Conservation (phyloP, 2,888 invertebrate genomes). For the Agapostemon virescens region DNA sequence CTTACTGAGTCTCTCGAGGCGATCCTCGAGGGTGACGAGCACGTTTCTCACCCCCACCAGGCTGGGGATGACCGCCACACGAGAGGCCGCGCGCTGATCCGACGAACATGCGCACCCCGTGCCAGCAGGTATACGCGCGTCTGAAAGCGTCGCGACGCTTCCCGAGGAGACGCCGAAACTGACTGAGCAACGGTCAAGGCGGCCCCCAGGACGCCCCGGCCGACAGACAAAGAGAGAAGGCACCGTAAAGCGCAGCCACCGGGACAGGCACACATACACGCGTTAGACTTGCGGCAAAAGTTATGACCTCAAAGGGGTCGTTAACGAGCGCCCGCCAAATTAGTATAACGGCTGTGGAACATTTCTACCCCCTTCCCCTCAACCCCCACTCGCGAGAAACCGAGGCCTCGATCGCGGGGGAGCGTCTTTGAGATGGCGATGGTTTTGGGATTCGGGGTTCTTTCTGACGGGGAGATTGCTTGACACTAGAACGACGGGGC, state of each 20-base stretch:
- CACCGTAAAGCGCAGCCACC: constrained; percentile 47
- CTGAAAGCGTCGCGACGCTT: constrained; percentile 55
- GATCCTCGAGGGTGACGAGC: constrained; percentile 69
- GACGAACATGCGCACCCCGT: constrained; percentile 54
- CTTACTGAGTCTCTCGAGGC: constrained; percentile 74
- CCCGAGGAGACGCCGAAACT: constrained; percentile 55
- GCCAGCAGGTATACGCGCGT: constrained; percentile 46
- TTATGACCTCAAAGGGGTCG: constrained; percentile 78
- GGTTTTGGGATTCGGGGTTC: neutral
- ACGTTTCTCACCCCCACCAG: constrained; percentile 73
- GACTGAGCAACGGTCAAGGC: constrained; percentile 57
- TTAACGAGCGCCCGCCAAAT: constrained; percentile 75
- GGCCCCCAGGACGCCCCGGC: constrained; percentile 7
- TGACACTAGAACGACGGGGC: too few relatives aligned
- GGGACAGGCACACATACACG: constrained; percentile 42
- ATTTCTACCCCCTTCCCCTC: constrained; percentile 20
- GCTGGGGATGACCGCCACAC: constrained; percentile 32
- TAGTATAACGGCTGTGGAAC: constrained; percentile 70
- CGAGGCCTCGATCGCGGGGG: neutral
- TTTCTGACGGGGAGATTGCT: neutral
- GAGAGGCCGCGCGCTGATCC: constrained; percentile 63
- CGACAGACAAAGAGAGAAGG: constrained; percentile 30
- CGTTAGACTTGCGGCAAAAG: constrained; percentile 68
- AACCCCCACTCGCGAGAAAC: neutral
- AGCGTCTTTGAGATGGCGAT: neutral